Conservation (phyloP, 1,140 invertebrate genomes). For the Dendroctonus ponderosae region DNA sequence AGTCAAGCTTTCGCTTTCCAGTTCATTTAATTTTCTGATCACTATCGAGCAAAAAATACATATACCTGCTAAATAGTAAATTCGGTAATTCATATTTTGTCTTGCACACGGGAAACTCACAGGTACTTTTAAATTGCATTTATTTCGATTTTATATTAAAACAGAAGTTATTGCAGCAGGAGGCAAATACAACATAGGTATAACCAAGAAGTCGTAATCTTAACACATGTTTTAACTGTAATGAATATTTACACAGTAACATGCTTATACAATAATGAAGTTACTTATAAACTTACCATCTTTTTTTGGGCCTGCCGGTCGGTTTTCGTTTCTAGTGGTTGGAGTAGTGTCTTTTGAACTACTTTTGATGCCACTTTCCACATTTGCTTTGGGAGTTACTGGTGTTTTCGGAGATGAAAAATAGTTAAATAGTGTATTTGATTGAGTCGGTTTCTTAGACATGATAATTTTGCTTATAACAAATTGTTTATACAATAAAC, state of each 20-base stretch:
- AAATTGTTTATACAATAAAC: no score
- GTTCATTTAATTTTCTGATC: no score
- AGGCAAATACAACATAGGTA: neutral
- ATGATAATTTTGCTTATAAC: neutral
- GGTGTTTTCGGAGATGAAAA: constrained; percentile 45
- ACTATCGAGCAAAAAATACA: no score
- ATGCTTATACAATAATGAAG: neutral
- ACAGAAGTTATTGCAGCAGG: no score
- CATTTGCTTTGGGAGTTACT: constrained; percentile 14
- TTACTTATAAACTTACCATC: neutral
- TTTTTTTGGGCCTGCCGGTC: neutral
- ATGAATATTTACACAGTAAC: neutral
- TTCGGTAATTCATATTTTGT: no score
- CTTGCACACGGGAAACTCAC: no score
- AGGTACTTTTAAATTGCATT: no score
- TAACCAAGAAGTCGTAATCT: neutral
- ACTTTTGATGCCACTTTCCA: neutral
- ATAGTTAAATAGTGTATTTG: constrained; percentile 48
- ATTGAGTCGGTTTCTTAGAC: constrained; percentile 32
- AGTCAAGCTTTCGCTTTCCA: no score
- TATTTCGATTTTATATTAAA: no score
- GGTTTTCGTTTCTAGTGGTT: neutral
- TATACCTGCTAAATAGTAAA: no score
- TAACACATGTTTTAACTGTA: neutral
- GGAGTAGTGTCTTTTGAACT: neutral